Conservation (phyloP, 2,113 vertebrate genomes). For the Syngnathus typhle region DNA sequence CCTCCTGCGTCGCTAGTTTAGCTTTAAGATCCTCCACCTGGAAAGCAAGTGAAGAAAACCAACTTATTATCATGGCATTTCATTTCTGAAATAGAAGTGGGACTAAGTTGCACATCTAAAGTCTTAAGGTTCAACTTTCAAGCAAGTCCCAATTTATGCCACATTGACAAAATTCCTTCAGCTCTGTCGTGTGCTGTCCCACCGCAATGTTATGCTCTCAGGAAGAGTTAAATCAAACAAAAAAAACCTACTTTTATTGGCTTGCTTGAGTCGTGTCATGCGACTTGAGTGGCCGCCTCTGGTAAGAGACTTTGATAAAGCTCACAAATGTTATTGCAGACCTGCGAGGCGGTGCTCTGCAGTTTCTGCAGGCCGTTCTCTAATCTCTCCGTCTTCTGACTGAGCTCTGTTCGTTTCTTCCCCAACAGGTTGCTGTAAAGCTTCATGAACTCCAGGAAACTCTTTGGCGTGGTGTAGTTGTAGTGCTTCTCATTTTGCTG, state of each 20-base stretch:
- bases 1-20: slow-evolving; percentile 80
- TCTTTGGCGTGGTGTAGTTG: slow-evolving; percentile 79
- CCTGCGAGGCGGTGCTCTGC: slow-evolving; percentile 55
- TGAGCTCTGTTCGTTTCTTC: slow-evolving; percentile 67
- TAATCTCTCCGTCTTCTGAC: slow-evolving; percentile 70
- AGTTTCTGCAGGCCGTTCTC: slow-evolving; percentile 72
- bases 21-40: slow-evolving; percentile 85
- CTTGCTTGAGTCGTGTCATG: background rate
- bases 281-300: background rate
- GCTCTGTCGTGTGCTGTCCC: too few species aligned
- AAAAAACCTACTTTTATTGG: too few species aligned
- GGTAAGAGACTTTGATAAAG: background rate
- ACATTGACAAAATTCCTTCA: too few species aligned
- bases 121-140: too few species aligned
- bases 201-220: too few species aligned
- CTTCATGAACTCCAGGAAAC: slow-evolving; percentile 76
- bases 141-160: too few species aligned
- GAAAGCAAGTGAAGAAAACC: background rate
- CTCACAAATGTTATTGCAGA: slow-evolving; percentile 5
- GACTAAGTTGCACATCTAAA: background rate
- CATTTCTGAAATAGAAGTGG: background rate
- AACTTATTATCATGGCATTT: background rate
- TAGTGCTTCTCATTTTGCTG: slow-evolving; percentile 71
- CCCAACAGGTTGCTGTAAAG: slow-evolving; percentile 64
- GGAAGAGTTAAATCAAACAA: too few species aligned